Evolutionary conservation across 2,797 vertebrate genomes (phyloP).

Genomic region (Betta splendens): DNA sequence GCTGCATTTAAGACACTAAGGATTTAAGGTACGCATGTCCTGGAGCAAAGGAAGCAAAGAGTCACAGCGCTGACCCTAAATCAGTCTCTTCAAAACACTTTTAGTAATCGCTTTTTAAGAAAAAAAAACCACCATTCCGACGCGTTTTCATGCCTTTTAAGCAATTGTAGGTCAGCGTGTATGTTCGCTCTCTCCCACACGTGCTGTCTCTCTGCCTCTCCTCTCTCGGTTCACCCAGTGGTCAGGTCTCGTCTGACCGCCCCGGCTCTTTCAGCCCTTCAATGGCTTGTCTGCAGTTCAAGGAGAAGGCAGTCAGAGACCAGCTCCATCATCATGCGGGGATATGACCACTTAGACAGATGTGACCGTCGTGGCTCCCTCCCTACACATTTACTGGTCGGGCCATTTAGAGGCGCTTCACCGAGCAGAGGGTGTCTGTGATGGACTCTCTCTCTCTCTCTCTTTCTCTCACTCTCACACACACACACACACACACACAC

Average conservation of each 20-base stretch:
- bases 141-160: constrained; percentile 35
- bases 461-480: too few species aligned
- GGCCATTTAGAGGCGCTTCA: constrained; percentile 61
- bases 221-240: constrained; percentile 60
- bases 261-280: constrained; percentile 88
- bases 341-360: constrained; percentile 56
- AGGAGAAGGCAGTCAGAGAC: constrained; percentile 87
- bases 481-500: constrained; percentile 25
- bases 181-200: constrained; percentile 23
- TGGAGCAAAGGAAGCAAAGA: too few species aligned
- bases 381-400: constrained; percentile 51
- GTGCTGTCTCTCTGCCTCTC: not conserved
- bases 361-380: constrained; percentile 39
- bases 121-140: not conserved
- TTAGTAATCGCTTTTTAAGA: too few species aligned
- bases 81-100: too few species aligned
- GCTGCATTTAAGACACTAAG: too few species aligned
- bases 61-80: too few species aligned
- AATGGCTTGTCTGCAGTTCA: constrained; percentile 90
- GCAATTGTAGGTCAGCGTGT: constrained; percentile 60
- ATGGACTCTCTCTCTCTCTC: constrained; percentile 27
- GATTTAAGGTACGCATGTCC: too few species aligned
- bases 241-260: constrained; percentile 66
- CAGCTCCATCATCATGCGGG: constrained; percentile 66
- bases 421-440: constrained; percentile 39